Evolutionary conservation across 2,888 invertebrate genomes (phyloP), one percentile per base, ranked within the genome.

Genomic region (Synergus gifuensis): DNA sequence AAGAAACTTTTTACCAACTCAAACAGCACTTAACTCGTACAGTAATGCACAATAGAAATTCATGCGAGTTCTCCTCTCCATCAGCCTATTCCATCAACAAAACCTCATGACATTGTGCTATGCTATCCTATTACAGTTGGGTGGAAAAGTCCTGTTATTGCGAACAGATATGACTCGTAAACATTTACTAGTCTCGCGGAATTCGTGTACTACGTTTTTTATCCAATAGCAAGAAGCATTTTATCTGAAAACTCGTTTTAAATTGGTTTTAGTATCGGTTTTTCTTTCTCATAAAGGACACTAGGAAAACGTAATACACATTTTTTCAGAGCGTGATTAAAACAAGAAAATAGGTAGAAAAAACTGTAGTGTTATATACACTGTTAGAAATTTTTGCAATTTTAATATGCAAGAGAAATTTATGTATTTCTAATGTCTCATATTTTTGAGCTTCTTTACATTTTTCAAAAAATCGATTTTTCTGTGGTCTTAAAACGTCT

Each of bases 11-110:
- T 84, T 84, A 81, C 80, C 77, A 81, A 84, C 81, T 85, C 83
- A 81, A 85, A 82, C 84, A 82, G 83, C 85, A 84, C 83, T 87
- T 84, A 84, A 85, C 85, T 85, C 85, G 79, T 82, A 81, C 81
- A 81, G 82, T 87, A 86, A 87, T 86, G 84, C 84, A 84, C 85
- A 84, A 86, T 87, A 83, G 86, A 87, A 87, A 88, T 87, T 88
- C 87, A 87, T 87, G 83, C 63, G 82, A 79, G 49, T 28, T 16
- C 46, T 69, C 14, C 16, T 16, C 46, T 69, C 14, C 16, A 16
- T 49, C 16, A 44, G 28, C 46, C 16, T 69, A 69, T 28, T 49
- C 12, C 69, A 69, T 49, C 49, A 69, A 60, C 60, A 60, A 60
- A 60, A 60, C 60, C 22, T 60, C 60, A 60, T 60, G 12, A 18